These are phyloP conservation scores for Girardinus metallicus DNA, from an alignment of 2,797 vertebrate species.

Conservation along the genomic window DNA sequence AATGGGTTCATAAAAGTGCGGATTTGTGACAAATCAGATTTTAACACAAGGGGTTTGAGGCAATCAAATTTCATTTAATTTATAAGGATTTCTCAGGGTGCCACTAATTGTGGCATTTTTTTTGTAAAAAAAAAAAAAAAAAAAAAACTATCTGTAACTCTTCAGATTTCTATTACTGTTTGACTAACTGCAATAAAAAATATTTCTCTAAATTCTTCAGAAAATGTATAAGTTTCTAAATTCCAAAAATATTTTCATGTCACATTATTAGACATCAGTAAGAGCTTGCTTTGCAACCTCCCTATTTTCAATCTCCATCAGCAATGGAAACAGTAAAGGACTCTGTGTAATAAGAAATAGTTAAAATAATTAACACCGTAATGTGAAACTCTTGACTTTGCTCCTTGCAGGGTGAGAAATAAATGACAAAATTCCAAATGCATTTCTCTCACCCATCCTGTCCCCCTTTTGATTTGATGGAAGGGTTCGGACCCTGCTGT, in stretches of 20 bases:
- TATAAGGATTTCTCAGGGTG: not conserved
- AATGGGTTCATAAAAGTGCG: not conserved
- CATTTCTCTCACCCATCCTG: slow-evolving; percentile 24
- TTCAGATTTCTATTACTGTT: not conserved
- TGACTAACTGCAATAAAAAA: not conserved
- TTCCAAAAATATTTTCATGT: not conserved
- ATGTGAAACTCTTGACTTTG: slow-evolving; percentile 41
- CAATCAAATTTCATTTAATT: not conserved
- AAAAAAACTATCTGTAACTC: too few relatives aligned
- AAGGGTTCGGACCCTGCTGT: slow-evolving; percentile 26
- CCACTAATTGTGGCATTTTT: not conserved
- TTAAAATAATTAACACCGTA: slow-evolving; percentile 51
- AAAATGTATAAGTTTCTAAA: not conserved
- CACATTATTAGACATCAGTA: not conserved
- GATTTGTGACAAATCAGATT: not conserved
- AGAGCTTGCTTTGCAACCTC: not conserved
- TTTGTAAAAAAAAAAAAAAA: not conserved
- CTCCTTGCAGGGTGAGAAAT: slow-evolving; percentile 44
- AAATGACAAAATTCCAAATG: slow-evolving; percentile 37
- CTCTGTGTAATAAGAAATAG: slow-evolving; percentile 56
- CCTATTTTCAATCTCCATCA: slow-evolving; percentile 13
- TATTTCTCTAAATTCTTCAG: not conserved
- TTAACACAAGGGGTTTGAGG: not conserved
- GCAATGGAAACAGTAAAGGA: slow-evolving; percentile 28
- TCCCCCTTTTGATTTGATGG: slow-evolving; percentile 51